A percentile compares a stretch with the other conserved stretches of the same genome.
phyloP scores from a whole-genome alignment of 2,113 vertebrate genomes.

The Nesoenas mayeri region DNA sequence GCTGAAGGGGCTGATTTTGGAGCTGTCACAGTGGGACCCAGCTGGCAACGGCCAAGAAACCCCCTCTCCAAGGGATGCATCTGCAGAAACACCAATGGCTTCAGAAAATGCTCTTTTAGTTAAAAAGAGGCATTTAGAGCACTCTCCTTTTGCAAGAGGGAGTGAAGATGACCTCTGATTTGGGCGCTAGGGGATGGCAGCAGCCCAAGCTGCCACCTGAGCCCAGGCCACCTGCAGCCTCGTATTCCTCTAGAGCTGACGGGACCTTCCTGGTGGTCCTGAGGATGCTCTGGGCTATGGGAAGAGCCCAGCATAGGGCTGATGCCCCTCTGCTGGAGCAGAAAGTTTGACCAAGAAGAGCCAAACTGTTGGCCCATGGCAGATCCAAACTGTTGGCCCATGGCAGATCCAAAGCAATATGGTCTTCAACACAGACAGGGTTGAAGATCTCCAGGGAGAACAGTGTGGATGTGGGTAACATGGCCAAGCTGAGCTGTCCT shows the following conservation, averaged over 20 bases:
- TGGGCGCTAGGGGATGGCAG: not conserved
- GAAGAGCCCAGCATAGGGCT: not conserved
- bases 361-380: not conserved
- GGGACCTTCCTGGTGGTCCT: not conserved
- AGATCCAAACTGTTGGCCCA: not conserved
- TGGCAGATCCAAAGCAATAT: not conserved
- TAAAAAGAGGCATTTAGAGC: not conserved
- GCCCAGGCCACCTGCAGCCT: not conserved
- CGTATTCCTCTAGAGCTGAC: not conserved
- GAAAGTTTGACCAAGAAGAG: not conserved
- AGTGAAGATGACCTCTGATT: not conserved
- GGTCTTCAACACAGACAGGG: not conserved
- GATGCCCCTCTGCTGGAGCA: not conserved
- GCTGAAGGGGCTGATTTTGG: not conserved
- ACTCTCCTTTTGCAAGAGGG: not conserved
- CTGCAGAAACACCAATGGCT: not conserved
- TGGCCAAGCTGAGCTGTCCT: not conserved
- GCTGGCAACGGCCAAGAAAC: not conserved
- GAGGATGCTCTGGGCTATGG: not conserved
- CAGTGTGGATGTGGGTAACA: not conserved
- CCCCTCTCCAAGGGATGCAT: not conserved
- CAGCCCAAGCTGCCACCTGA: not conserved
- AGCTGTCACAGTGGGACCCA: not conserved
- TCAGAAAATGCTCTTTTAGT: not conserved
- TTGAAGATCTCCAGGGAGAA: not conserved